Evolutionary conservation across 2,797 vertebrate species (phyloP).

Genomic region (Ctenosaura bakeri): DNA sequence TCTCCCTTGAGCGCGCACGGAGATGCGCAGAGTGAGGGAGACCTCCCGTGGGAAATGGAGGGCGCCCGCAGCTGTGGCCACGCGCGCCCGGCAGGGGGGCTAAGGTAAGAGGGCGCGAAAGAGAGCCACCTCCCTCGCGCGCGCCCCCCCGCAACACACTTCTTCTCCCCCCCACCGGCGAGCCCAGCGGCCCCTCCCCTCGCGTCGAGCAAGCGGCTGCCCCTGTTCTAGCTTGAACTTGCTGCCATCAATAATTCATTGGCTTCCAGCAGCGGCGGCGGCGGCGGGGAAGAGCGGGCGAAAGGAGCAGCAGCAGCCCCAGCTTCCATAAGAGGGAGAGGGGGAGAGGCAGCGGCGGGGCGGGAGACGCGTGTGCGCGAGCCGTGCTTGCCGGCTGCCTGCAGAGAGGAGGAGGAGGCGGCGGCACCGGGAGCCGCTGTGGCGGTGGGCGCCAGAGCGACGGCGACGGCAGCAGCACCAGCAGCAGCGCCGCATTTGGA

Average conservation of each 20-base stretch:
- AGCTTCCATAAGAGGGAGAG: constrained; percentile 76
- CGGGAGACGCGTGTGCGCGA: constrained; percentile 43
- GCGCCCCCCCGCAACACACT: not conserved
- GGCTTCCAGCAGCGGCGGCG: constrained; percentile 13
- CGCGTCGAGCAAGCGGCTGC: not conserved
- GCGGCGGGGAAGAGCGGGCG: not conserved
- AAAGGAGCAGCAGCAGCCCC: constrained; percentile 5
- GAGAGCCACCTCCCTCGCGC: not conserved
- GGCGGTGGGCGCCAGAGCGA: not conserved
- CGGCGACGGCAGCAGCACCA: constrained; percentile 60
- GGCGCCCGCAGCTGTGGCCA: not conserved
- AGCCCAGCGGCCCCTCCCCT: not conserved
- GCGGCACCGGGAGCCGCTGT: constrained; percentile 69
- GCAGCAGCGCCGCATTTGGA: constrained; percentile 71
- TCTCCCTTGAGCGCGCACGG: too few relatives aligned
- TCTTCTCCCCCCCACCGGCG: not conserved
- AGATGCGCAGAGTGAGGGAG: not conserved
- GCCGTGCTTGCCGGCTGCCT: too few relatives aligned
- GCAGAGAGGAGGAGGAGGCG: not conserved
- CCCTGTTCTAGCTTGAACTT: not conserved
- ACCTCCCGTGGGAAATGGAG: not conserved
- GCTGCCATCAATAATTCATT: constrained; percentile 32
- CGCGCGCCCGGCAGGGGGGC: not conserved
- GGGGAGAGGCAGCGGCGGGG: constrained; percentile 65
- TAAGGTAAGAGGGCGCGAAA: too few relatives aligned